phyloP scores from a whole-genome alignment of 1,140 invertebrate genomes.

The Drosophila carrolli region DNA sequence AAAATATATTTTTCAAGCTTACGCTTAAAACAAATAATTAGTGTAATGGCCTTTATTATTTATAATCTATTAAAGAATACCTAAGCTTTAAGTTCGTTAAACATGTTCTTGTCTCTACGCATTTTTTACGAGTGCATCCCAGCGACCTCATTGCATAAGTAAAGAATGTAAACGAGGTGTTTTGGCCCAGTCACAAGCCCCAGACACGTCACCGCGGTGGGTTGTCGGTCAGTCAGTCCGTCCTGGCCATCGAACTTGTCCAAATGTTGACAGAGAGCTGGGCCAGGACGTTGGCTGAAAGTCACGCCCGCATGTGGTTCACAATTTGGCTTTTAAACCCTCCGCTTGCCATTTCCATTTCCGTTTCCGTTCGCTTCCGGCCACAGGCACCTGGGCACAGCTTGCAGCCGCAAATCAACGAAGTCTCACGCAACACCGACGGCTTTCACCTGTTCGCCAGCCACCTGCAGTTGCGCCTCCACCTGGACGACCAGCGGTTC shows the following conservation, averaged over 20 bases:
- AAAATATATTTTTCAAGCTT: too few relatives aligned
- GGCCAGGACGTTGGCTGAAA: background rate
- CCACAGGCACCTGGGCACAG: constrained; percentile 67
- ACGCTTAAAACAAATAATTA: too few relatives aligned
- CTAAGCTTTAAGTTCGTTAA: too few relatives aligned
- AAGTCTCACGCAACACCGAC: constrained; percentile 72
- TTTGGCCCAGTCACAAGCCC: constrained; percentile 7
- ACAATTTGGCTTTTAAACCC: constrained; percentile 24
- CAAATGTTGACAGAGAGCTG: constrained; percentile 41
- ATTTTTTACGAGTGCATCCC: background rate
- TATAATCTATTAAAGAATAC: too few relatives aligned
- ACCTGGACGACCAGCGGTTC: constrained; percentile 78
- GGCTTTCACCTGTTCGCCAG: constrained; percentile 77
- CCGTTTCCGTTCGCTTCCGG: constrained; percentile 3
- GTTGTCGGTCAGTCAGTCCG: background rate
- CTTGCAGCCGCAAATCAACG: constrained; percentile 78
- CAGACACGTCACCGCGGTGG: constrained; percentile 9
- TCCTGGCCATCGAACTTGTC: constrained; percentile 22
- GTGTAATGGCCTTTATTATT: too few relatives aligned
- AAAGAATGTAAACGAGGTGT: constrained; percentile 8
- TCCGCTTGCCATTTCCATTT: constrained; percentile 14
- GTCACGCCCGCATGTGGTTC: constrained; percentile 35
- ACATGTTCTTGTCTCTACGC: too few relatives aligned
- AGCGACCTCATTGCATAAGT: constrained; percentile 29
- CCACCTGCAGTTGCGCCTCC: constrained; percentile 72